These are phyloP conservation scores for Chironomus tentans DNA, from an alignment of 2,888 invertebrate genomes.

Conservation along the genomic window DNA sequence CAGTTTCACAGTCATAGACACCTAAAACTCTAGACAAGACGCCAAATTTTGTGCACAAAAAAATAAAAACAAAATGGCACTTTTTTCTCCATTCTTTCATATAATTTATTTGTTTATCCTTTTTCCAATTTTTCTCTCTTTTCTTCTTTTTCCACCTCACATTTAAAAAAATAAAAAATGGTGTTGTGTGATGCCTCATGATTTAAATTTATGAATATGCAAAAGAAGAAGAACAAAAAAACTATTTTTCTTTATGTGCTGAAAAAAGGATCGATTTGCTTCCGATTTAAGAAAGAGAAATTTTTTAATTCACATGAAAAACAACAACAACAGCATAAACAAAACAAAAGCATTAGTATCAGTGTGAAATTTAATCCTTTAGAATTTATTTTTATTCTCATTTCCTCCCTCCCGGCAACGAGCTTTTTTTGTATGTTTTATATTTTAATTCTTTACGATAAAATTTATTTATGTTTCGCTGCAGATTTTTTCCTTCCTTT, in stretches of 20 bases:
- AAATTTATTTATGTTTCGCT: not conserved
- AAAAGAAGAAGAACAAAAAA: not conserved
- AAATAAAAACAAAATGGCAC: not conserved
- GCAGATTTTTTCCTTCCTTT: not conserved
- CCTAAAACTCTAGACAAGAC: too few species aligned
- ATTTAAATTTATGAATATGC: conserved; percentile 16
- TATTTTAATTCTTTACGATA: not conserved
- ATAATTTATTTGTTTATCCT: conserved; percentile 18
- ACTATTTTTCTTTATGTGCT: not conserved
- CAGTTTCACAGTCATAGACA: too few species aligned
- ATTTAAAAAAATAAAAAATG: too few species aligned
- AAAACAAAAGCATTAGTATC: not conserved
- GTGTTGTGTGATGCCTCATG: not conserved
- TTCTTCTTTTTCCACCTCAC: not conserved
- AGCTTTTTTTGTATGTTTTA: not conserved
- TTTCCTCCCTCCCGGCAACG: not conserved
- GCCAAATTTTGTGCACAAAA: too few species aligned
- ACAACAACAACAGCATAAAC: not conserved
- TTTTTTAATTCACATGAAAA: not conserved
- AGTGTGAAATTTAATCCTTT: not conserved
- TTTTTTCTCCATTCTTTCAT: not conserved
- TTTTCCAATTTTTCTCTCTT: too few species aligned
- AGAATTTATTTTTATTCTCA: not conserved
- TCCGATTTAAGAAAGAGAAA: not conserved
- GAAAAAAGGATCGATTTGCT: not conserved